A percentile compares a stretch with the other conserved stretches of the same genome.
Evolutionary conservation across 2,888 invertebrate species (phyloP).

Genomic region (Polydrusus cervinus): DNA sequence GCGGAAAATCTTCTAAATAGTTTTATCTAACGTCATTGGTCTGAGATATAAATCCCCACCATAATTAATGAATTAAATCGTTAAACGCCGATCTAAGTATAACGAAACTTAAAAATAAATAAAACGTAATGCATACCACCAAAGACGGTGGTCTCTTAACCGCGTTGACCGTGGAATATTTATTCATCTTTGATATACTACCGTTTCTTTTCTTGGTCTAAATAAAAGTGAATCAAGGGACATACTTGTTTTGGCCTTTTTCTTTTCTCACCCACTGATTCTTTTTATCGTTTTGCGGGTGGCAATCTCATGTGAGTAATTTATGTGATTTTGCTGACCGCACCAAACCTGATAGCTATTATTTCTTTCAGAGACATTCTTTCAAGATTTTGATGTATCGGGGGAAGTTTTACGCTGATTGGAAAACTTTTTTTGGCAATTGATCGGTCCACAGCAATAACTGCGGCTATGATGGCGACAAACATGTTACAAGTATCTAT

Average conservation of each 20-base stretch:
- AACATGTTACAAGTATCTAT: no score
- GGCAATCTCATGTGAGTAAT: constrained; percentile 41
- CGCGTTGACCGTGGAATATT: constrained; percentile 24
- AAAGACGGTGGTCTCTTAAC: background rate
- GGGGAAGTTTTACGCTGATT: constrained; percentile 11
- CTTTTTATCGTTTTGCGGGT: constrained; percentile 36
- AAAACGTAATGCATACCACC: no score
- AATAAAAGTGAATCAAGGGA: constrained; percentile 27
- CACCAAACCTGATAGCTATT: constrained; percentile 36
- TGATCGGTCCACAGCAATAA: background rate
- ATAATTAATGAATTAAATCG: background rate
- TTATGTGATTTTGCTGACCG: constrained; percentile 37
- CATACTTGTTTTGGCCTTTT: constrained; percentile 30
- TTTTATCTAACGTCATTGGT: no score
- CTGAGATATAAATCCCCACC: no score
- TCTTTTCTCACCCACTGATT: constrained; percentile 22
- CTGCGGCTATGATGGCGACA: no score
- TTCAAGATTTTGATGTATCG: constrained; percentile 14
- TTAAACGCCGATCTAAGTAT: no score
- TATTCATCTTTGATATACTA: constrained; percentile 39
- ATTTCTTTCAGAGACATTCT: constrained; percentile 25
- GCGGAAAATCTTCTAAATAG: no score
- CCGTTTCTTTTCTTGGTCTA: constrained; percentile 19
- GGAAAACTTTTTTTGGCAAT: background rate
- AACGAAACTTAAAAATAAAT: no score